Evolutionary conservation across 2,113 vertebrate species (phyloP), one percentile per base, ranked within the genome.

Genomic region (Antechinus flavipes): DNA sequence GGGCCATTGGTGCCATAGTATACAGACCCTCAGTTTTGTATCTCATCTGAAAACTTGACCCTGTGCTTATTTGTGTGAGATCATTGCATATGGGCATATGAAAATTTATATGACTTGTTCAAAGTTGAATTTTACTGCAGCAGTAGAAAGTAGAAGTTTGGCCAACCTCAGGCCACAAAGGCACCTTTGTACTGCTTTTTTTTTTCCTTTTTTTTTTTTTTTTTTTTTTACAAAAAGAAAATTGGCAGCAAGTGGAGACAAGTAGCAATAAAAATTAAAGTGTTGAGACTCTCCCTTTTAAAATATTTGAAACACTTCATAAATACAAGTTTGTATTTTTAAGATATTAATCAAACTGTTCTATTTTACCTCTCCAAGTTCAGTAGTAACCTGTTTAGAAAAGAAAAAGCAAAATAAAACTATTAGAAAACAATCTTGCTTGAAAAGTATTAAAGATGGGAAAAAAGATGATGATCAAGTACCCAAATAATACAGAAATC

Each of bases 241-340:
- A 96, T 95, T 97, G 97, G 56, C 96, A 95, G 97, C 94, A 94
- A 91, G 89, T 93, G 96, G 96, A 96, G 97, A 98, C 97, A 98
- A 98, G 96, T 93, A 91, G 97, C 97, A 97, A 95, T 97, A 98
- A 98, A 98, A 98, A 97, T 97, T 94, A 95, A 98, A 98, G 96
- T 96, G 95, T 94, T 98, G 97, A 98, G 96, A 96, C 97, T 97
- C 92, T 98, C 96, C 97, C 98, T 90, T 94, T 97, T 95, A 95
- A 98, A 98, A 97, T 96, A 96, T 90, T 98, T 98, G 8, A 0
- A 91, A 94, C 97, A 98, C 96, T 98, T 98, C 95, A 98, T 98
- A 98, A 98, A 97, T 97, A 98, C 95, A 96, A 89, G 24, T 90
- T 93, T 94, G 76, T 96, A 91, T 94, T 98, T 97, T 97, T 97